Percentiles rank a stretch among this genome's conserved stretches.
Conservation (phyloP, 2,888 invertebrate species). For the Athripsodes cinereus region DNA sequence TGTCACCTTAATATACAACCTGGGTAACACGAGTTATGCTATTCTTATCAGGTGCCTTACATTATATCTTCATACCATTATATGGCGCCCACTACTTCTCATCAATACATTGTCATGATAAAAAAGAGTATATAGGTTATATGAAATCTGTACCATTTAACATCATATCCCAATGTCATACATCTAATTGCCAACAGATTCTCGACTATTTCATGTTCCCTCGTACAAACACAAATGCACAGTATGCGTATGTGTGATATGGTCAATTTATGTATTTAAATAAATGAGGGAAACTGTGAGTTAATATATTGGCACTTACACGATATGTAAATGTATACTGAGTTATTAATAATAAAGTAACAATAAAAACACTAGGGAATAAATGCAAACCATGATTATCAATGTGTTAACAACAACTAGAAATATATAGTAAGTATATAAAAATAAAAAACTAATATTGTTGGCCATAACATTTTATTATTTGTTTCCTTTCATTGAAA, state of each 20-base stretch:
- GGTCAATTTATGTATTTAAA: not conserved
- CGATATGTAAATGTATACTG: not conserved
- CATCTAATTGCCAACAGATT: not conserved
- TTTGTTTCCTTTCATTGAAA: not conserved
- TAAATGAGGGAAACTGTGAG: not conserved
- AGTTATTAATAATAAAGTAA: too few relatives aligned
- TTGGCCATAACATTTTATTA: not conserved
- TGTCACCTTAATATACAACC: slow-evolving; percentile 26
- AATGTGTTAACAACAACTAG: not conserved
- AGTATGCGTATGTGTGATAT: too few relatives aligned
- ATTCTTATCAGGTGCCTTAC: slow-evolving; percentile 5
- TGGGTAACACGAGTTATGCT: slow-evolving; percentile 15
- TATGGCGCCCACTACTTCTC: not conserved
- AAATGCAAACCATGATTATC: not conserved
- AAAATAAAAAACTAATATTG: not conserved
- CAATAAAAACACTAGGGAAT: not conserved
- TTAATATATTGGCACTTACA: slow-evolving; percentile 1
- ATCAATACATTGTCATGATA: not conserved
- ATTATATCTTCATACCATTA: not conserved
- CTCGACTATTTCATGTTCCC: too few relatives aligned
- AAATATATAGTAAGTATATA: not conserved
- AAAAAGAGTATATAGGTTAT: not conserved
- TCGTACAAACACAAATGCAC: not conserved
- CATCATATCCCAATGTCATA: not conserved
- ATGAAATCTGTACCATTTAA: slow-evolving; percentile 5